Base-by-base conservation (phyloP, 2,797 vertebrate genomes). In the Enteromius argenteus region DNA sequence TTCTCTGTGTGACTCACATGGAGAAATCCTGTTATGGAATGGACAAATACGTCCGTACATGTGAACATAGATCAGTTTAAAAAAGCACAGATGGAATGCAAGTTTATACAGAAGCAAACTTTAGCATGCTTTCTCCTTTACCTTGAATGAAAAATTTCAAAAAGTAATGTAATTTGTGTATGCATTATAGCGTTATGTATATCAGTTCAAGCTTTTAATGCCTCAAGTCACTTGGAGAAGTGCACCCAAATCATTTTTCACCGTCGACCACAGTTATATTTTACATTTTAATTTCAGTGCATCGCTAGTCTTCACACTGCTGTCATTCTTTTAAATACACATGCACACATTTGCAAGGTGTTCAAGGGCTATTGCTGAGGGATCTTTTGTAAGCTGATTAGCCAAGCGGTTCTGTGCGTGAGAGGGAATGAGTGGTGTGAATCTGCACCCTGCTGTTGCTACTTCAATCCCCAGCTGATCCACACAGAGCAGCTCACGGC, bases 321-420 rank as follows among this genome's bases (percentile, higher is more conserved):
- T n/a, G 11, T 76, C 17, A 32, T 14, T 79, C 39, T 51, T 42
- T 66, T 35, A 66, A 79, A 60, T 27, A 81, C 53, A 81, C 23
- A 2, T 42, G 60, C 62, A 68, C 46, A 56, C 46, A n/a, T 80
- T 51, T 89, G 88, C 84, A 80, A 90, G 84, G 81, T 92, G 89
- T 74, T 87, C 87, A 83, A 15, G 79, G 73, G 89, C 89, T 86
- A 87, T 87, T 83, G 86, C 91, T 83, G 83, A 86, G 89, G 91
- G 94, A 93, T 94, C 93, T 95, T 58, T 89, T 68, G 72, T 94
- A 95, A 95, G 94, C 94, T 91, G 89, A 92, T 95, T 95, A 94
- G 89, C 88, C 86, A 91, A 87, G 89, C 86, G 86, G 85, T 91
- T 83, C 46, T 87, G 87, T 93, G 88, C 88, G 78, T 91, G 88